A percentile compares a stretch with the other conserved stretches of the same genome.
Conservation (phyloP, 2,888 invertebrate species). For the Tachina fera region DNA sequence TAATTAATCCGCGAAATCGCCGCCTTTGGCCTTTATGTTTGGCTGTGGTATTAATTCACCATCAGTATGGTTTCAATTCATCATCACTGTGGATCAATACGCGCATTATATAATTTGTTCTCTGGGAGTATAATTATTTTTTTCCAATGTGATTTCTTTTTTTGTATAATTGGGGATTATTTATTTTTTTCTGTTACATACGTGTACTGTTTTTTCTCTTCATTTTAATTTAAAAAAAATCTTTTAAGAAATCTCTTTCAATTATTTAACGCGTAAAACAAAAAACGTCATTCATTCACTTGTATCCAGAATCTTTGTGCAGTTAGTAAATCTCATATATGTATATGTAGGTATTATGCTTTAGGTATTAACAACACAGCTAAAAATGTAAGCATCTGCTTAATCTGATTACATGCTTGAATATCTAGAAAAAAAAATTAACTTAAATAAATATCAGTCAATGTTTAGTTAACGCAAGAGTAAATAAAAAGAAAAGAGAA, state of each 20-base stretch:
- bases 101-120: too few relatives aligned
- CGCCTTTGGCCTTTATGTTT: too few relatives aligned
- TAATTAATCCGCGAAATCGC: too few relatives aligned
- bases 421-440: background rate
- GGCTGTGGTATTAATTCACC: too few relatives aligned
- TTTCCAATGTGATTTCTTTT: too few relatives aligned
- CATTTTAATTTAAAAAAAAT: background rate
- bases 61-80: too few relatives aligned
- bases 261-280: background rate
- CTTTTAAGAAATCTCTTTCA: background rate
- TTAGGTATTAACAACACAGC: background rate
- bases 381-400: background rate
- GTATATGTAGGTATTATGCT: too few relatives aligned
- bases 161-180: too few relatives aligned
- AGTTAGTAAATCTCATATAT: background rate
- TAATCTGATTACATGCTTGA: background rate
- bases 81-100: too few relatives aligned
- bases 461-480: background rate
- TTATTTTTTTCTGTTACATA: too few relatives aligned
- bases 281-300: background rate
- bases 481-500: background rate
- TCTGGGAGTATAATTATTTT: too few relatives aligned
- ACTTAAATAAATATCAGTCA: background rate
- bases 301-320: background rate
- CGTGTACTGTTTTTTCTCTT: too few relatives aligned